Conservation (phyloP, 2,113 vertebrate genomes). For the Hypomesus transpacificus region DNA sequence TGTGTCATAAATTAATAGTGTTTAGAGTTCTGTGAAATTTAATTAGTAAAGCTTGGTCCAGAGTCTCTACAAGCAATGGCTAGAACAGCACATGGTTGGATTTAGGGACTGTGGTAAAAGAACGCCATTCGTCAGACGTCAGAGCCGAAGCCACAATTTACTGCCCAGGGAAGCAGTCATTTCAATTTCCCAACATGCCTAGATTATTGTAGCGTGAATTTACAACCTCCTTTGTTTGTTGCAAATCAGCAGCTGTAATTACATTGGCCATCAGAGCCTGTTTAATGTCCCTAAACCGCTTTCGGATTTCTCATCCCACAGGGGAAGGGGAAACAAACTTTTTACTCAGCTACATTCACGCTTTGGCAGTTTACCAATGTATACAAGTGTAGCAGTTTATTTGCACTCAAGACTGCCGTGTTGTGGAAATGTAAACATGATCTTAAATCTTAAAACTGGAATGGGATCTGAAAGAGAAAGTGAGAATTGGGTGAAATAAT, state of each 20-base stretch:
- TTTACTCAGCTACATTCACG: not conserved
- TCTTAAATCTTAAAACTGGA: too few relatives aligned
- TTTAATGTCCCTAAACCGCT: constrained; percentile 22
- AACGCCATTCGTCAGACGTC: not conserved
- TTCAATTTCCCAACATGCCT: constrained; percentile 5
- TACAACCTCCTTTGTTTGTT: constrained; percentile 16
- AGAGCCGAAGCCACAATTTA: not conserved
- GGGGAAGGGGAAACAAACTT: not conserved
- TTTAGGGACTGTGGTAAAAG: not conserved
- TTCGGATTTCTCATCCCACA: not conserved
- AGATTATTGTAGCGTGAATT: constrained; percentile 23
- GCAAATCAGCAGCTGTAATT: constrained; percentile 41
- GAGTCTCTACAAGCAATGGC: constrained; percentile 3
- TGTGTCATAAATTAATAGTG: constrained; percentile 1
- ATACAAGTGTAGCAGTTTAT: too few relatives aligned
- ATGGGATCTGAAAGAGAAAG: too few relatives aligned
- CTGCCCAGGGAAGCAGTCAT: not conserved
- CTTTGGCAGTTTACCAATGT: too few relatives aligned
- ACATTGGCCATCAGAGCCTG: constrained; percentile 24
- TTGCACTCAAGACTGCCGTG: too few relatives aligned
- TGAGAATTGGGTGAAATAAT: too few relatives aligned
- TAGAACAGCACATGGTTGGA: not conserved
- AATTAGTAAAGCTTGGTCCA: not conserved
- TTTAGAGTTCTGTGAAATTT: constrained; percentile 21
- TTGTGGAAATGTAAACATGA: too few relatives aligned